These are phyloP conservation scores for Caenorhabditis briggsae DNA, from an alignment of 1,140 invertebrate genomes.

Conservation along the genomic window DNA sequence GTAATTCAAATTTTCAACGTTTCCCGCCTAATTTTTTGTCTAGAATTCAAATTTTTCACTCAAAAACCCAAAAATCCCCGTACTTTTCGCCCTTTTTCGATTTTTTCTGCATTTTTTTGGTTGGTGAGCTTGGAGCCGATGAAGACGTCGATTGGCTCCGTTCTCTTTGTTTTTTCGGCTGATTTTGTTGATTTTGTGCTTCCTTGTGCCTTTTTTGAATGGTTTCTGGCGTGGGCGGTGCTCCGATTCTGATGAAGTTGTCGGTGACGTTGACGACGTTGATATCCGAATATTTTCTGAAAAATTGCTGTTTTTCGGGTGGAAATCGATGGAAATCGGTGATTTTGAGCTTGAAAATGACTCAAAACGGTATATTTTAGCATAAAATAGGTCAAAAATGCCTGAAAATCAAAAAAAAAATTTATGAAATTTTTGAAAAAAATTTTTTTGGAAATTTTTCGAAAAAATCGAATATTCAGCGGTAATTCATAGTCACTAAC, in stretches of 20 bases:
- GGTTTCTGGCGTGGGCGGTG: slow-evolving; percentile 31
- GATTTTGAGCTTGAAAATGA: too few species aligned
- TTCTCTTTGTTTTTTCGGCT: background rate
- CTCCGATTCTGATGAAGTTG: slow-evolving; percentile 43
- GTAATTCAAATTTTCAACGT: too few species aligned
- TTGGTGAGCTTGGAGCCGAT: background rate
- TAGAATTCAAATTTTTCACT: too few species aligned
- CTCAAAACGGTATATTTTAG: background rate
- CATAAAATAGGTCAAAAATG: too few species aligned
- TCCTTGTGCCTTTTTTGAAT: slow-evolving; percentile 12
- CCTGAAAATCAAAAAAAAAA: too few species aligned
- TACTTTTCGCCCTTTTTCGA: slow-evolving; percentile 26
- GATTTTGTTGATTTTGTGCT: background rate
- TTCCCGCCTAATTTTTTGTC: too few species aligned
- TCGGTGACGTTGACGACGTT: slow-evolving; percentile 49
- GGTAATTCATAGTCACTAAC: background rate
- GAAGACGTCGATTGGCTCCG: background rate
- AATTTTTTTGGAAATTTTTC: too few species aligned
- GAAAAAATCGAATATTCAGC: too few species aligned
- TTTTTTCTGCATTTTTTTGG: background rate
- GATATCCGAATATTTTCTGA: slow-evolving; percentile 37
- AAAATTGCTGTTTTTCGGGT: background rate
- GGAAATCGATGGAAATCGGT: background rate
- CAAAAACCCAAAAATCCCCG: background rate
- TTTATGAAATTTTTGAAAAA: too few species aligned